phyloP scores from a whole-genome alignment of 2,113 vertebrate species.

The Ictalurus punctatus region DNA sequence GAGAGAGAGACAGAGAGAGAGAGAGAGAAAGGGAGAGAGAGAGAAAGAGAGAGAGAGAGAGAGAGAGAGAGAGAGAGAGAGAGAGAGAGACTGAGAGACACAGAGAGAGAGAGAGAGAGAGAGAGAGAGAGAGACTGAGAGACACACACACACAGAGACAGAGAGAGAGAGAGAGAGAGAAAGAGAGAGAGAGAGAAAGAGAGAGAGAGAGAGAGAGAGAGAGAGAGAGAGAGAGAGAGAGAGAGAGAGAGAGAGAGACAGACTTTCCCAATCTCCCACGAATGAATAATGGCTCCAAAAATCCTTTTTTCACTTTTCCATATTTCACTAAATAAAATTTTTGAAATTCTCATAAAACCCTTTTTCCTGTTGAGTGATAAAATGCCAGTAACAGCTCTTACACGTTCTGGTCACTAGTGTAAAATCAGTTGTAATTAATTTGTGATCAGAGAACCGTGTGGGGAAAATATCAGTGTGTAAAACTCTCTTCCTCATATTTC shows the following conservation, averaged over 20 bases:
- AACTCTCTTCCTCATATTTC: too few relatives aligned
- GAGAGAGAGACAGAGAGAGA: neutral
- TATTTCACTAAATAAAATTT: too few relatives aligned
- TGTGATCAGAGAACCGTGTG: too few relatives aligned
- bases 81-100: constrained; percentile 3
- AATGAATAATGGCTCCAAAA: too few relatives aligned
- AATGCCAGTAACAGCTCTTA: too few relatives aligned
- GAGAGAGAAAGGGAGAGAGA: neutral
- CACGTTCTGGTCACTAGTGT: too few relatives aligned
- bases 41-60: constrained; percentile 1
- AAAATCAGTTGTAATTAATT: too few relatives aligned
- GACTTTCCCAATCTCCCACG: neutral
- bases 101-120: neutral
- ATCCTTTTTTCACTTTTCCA: too few relatives aligned
- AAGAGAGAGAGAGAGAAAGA: neutral
- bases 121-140: neutral
- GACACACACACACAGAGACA: neutral
- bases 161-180: neutral
- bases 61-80: neutral
- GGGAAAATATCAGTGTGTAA: too few relatives aligned
- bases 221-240: neutral
- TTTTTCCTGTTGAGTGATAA: too few relatives aligned
- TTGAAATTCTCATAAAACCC: too few relatives aligned
- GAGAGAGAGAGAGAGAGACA: neutral
- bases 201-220: neutral